phyloP scores from a whole-genome alignment of 2,797 vertebrate genomes.

The Distichodus sexfasciatus region DNA sequence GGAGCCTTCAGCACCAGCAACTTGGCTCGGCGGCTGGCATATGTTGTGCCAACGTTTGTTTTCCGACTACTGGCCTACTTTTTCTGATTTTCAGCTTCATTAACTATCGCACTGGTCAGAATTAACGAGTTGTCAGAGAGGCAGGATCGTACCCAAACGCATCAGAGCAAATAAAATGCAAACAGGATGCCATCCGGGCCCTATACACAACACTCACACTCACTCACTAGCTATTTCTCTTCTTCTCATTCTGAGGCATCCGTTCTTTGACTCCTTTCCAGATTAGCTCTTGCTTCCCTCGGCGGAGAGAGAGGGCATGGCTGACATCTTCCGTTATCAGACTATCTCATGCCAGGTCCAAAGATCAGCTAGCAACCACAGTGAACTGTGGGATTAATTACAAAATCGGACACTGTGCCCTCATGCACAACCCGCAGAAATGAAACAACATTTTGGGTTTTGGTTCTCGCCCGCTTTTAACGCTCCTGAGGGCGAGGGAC shows the following conservation, averaged over 20 bases:
- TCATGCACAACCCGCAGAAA: constrained; percentile 7
- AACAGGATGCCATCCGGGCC: constrained; percentile 17
- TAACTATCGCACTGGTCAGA: constrained; percentile 43
- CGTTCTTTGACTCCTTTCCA: constrained; percentile 41
- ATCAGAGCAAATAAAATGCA: constrained; percentile 34
- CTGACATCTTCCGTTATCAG: constrained; percentile 28
- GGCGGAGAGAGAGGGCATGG: constrained; percentile 21
- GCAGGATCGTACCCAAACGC: constrained; percentile 22
- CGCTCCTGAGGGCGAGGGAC: constrained; percentile 33
- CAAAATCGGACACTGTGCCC: too few species aligned
- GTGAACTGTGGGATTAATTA: too few species aligned
- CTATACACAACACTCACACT: neutral
- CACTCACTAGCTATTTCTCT: constrained; percentile 1
- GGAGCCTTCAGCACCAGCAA: neutral
- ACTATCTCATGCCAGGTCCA: constrained; percentile 25
- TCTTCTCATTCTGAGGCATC: constrained; percentile 17
- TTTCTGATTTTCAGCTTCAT: constrained; percentile 48
- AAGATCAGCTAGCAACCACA: too few species aligned
- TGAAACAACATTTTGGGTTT: neutral
- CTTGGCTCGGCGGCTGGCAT: neutral
- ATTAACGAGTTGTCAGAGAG: constrained; percentile 46
- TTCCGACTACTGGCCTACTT: constrained; percentile 48
- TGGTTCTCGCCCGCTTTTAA: constrained; percentile 12
- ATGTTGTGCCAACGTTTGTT: constrained; percentile 30
- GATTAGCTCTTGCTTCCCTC: constrained; percentile 40